Evolutionary conservation across 2,888 invertebrate genomes (phyloP), one percentile per base, ranked within the genome.

Genomic region (Lissonota sp.): DNA sequence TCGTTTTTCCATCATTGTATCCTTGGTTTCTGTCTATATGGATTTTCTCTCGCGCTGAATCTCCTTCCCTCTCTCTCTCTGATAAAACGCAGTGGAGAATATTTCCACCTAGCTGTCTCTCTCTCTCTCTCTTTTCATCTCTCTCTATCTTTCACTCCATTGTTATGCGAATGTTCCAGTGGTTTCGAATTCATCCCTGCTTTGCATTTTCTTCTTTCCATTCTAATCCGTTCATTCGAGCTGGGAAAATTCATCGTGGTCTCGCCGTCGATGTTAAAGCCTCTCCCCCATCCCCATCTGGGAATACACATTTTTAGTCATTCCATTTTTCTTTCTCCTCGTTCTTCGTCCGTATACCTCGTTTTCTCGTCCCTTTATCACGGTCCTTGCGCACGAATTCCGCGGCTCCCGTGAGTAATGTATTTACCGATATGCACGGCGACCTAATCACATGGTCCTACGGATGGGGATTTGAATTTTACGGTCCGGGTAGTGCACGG

Each of bases 341-440:
- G 71, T 80, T 57, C 60, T 40, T 49, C 55, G 40, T 26, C 12
- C 51, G 26, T 51, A n/a, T n/a, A 37, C n/a, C n/a, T 51, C n/a
- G 16, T 51, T 67, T 58, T 60, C 6, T 49, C 26, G 26, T 16
- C 37, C 5, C 51, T 10, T 69, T 71, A 67, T 74, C 66, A 10
- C 74, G 78, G 74, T 70, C 70, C 55, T 74, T 77, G 74, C 74
- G 66, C 51, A 60, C 66, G 60, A 55, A 67, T 72, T 57, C 67
- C 51, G 57, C 57, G 46, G 44, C 37, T 49, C 44, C 64, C 72
- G 82, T 82, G 78, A 79, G 75, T 79, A 79, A 82, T 82, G 82
- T 82, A 79, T 82, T 82, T 75, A 75, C 79, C 82, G 79, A 82
- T 82, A 82, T 82, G 82, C 62, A 79, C 71, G 42, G 73, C 71